These are phyloP conservation scores for Poicephalus gulielmi DNA, from an alignment of 2,113 vertebrate genomes.

Conservation along the genomic window DNA sequence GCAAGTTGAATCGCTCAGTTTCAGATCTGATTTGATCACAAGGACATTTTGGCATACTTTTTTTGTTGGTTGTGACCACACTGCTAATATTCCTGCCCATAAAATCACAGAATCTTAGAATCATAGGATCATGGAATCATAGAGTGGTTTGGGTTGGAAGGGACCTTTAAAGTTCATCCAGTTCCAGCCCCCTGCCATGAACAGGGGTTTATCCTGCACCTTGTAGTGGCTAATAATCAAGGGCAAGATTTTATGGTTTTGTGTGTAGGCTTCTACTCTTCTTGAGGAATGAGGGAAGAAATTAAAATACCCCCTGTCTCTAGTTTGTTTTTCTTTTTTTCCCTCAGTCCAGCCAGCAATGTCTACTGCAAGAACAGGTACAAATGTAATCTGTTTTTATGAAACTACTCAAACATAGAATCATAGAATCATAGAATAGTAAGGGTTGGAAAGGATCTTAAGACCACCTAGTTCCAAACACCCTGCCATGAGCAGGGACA, in stretches of 20 bases:
- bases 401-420: not conserved
- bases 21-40: not conserved
- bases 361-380: not conserved
- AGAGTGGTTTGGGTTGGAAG: not conserved
- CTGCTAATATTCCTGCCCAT: not conserved
- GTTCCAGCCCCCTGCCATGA: not conserved
- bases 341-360: not conserved
- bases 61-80: not conserved
- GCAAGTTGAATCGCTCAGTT: not conserved
- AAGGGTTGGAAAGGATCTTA: not conserved
- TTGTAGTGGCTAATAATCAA: not conserved
- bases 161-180: not conserved
- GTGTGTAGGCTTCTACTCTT: not conserved
- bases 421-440: not conserved
- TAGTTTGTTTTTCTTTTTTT: not conserved
- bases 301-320: not conserved
- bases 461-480: not conserved
- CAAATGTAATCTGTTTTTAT: not conserved
- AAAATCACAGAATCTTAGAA: not conserved
- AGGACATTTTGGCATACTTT: not conserved
- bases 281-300: not conserved
- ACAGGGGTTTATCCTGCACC: not conserved
- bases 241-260: fast-evolving
- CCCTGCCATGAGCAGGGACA: not conserved
- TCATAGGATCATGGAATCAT: not conserved